Evolutionary conservation across 2,888 invertebrate genomes (phyloP).

Genomic region (Xestia xanthographa): DNA sequence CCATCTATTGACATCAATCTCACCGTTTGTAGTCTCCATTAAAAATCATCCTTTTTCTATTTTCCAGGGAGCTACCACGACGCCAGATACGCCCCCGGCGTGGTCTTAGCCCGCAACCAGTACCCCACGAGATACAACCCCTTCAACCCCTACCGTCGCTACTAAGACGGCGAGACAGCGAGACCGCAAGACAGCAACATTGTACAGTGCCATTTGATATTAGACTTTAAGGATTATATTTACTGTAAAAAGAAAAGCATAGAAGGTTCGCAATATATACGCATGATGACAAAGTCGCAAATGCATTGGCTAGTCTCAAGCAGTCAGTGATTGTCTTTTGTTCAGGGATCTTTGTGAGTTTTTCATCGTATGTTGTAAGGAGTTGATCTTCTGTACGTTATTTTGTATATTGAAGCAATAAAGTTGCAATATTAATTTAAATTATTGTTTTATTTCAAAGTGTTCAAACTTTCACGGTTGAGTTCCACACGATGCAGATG

Average conservation of each 20-base stretch:
- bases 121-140: conserved; percentile 73
- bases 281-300: conserved; percentile 18
- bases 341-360: not conserved
- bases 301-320: not conserved
- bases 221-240: conserved; percentile 58
- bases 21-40: no score
- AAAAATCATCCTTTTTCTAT: no score
- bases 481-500: not conserved
- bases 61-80: conserved; percentile 85
- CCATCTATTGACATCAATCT: not conserved
- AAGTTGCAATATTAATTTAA: conserved; percentile 56
- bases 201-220: conserved; percentile 71
- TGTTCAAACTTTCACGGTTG: not conserved
- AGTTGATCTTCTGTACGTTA: conserved; percentile 38
- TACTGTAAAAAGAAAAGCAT: conserved; percentile 24
- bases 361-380: conserved; percentile 28
- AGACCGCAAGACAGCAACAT: conserved; percentile 55
- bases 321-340: not conserved
- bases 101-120: conserved; percentile 75
- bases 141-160: conserved; percentile 74
- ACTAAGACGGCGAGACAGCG: conserved; percentile 55
- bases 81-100: conserved; percentile 79
- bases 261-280: conserved; percentile 14
- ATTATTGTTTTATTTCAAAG: conserved; percentile 48
- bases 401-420: conserved; percentile 66